Conservation (phyloP, 1,140 invertebrate genomes). For the Hyles euphorbiae region DNA sequence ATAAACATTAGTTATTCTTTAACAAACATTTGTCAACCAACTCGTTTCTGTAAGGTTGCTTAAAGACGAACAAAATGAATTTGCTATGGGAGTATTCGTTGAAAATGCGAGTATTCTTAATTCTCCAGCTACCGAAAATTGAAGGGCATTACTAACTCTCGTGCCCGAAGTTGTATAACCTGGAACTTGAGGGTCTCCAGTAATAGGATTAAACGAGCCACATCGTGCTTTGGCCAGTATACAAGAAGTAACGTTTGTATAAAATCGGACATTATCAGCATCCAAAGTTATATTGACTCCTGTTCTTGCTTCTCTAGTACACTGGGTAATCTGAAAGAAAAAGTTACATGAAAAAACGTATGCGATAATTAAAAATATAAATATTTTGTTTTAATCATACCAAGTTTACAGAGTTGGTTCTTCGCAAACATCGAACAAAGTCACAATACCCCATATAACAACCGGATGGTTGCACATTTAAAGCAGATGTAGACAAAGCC, state of each 20-base stretch:
- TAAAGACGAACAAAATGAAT: conserved; percentile 55
- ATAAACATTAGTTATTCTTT: conserved; percentile 5
- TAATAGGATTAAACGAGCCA: conserved; percentile 75
- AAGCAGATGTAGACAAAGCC: conserved; percentile 61
- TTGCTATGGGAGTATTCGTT: conserved; percentile 45
- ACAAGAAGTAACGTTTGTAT: conserved; percentile 76
- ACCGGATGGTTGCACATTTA: conserved; percentile 63
- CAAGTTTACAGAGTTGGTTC: conserved; percentile 74
- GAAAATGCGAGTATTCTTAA: conserved; percentile 73
- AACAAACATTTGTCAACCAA: conserved; percentile 65
- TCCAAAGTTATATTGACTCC: conserved; percentile 69
- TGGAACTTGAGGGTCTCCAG: conserved; percentile 75
- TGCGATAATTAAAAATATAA: conserved; percentile 1
- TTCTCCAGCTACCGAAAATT: conserved; percentile 73
- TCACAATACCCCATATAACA: conserved; percentile 76
- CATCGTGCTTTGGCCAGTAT: conserved; percentile 75
- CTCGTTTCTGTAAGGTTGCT: conserved; percentile 59
- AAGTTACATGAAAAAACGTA: conserved; percentile 1
- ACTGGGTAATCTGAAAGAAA: conserved; percentile 69
- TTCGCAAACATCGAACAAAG: conserved; percentile 75
- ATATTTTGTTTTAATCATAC: conserved; percentile 38
- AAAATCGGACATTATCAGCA: conserved; percentile 72
- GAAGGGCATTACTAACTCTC: conserved; percentile 70
- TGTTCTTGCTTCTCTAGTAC: conserved; percentile 67
- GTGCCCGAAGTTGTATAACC: conserved; percentile 46